Conservation (phyloP, 2,888 invertebrate species). For the Pimpla rufipes region DNA sequence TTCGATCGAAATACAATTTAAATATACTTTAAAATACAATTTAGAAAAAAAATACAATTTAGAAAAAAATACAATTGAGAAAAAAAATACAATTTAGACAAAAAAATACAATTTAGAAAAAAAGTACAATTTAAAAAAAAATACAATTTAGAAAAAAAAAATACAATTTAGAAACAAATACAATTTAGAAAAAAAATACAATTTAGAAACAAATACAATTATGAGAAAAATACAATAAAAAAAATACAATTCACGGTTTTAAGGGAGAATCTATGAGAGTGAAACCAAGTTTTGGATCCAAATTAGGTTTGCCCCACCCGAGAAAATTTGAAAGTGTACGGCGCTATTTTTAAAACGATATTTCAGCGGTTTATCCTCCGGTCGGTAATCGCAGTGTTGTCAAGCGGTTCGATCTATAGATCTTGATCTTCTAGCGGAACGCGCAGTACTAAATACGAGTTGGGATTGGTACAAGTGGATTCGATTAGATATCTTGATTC, state of each 20-base stretch:
- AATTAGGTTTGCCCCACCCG: not conserved
- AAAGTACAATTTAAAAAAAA: not conserved
- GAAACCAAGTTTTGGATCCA: too few relatives aligned
- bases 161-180: not conserved
- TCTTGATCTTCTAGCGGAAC: slow-evolving; percentile 13
- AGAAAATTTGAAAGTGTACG: not conserved
- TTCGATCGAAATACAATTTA: too few relatives aligned
- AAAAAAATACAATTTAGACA: not conserved
- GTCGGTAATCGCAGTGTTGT: not conserved
- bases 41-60: not conserved
- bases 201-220: too few relatives aligned
- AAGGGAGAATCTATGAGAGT: too few relatives aligned
- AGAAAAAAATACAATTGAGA: not conserved
- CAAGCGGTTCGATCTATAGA: slow-evolving; percentile 4
- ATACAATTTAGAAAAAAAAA: not conserved
- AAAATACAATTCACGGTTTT: not conserved
- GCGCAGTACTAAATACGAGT: slow-evolving; percentile 47
- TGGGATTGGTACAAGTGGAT: slow-evolving; percentile 74
- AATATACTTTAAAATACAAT: not conserved
- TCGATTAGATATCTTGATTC: slow-evolving; percentile 72
- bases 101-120: not conserved
- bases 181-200: not conserved
- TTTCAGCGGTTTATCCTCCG: not conserved
- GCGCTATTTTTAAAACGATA: not conserved
- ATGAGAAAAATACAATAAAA: not conserved